Conservation (phyloP, 2,888 invertebrate genomes). For the Rutpela maculata region DNA sequence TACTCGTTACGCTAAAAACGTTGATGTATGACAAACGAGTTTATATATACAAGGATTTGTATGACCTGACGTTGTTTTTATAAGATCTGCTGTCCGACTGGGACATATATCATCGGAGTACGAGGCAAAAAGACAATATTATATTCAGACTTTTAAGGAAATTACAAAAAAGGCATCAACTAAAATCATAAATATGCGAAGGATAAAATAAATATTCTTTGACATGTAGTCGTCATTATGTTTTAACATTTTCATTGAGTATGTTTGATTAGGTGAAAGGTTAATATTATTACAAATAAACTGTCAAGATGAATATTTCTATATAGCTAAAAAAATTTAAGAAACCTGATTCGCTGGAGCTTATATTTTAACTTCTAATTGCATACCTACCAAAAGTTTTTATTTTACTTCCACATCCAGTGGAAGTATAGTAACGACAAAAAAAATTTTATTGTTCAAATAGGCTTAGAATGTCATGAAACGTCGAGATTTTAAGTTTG, state of each 20-base stretch:
- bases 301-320: neutral
- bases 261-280: conserved; percentile 5
- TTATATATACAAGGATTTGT: conserved; percentile 61
- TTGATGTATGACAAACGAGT: conserved; percentile 69
- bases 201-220: neutral
- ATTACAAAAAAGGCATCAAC: neutral
- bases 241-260: neutral
- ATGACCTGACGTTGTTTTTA: conserved; percentile 54
- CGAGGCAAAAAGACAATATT: neutral
- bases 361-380: no score
- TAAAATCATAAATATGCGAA: neutral
- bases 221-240: neutral
- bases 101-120: conserved; percentile 10
- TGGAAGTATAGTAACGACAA: no score
- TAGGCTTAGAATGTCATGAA: no score
- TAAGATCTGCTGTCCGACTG: conserved; percentile 32
- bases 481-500: no score
- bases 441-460: no score
- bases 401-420: no score
- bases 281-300: neutral
- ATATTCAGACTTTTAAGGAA: conserved; percentile 15
- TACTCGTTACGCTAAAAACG: conserved; percentile 66
- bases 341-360: neutral
- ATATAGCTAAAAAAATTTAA: neutral
- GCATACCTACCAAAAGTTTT: no score